phyloP scores from a whole-genome alignment of 2,888 invertebrate genomes.

The Nezara viridula region DNA sequence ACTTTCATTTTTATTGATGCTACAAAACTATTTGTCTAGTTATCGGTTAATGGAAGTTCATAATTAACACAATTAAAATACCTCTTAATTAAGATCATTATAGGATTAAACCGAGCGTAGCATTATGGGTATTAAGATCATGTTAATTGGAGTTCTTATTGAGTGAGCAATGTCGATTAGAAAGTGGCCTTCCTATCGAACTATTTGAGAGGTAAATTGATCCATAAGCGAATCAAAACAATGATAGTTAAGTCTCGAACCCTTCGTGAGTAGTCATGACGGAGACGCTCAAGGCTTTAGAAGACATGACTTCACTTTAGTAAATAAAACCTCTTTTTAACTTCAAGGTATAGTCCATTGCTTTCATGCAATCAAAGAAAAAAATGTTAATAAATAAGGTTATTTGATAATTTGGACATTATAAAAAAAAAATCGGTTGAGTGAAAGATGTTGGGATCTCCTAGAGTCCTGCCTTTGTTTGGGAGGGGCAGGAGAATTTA shows the following conservation, averaged over 20 bases:
- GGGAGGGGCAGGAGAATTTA: no score
- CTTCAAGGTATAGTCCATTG: neutral
- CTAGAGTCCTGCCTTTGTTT: no score
- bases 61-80: constrained; percentile 9
- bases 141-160: neutral
- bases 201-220: neutral
- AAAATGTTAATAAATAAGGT: no score
- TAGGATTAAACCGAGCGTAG: neutral
- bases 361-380: no score
- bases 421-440: no score
- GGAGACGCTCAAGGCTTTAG: neutral
- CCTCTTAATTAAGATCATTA: neutral
- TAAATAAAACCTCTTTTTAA: neutral
- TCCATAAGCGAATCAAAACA: neutral
- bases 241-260: neutral
- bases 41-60: neutral
- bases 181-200: neutral
- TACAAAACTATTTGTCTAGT: neutral
- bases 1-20: neutral
- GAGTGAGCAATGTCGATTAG: neutral
- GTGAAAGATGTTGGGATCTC: no score
- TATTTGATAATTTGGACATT: no score
- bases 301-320: neutral
- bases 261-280: neutral
- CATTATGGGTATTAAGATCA: neutral